Evolutionary conservation across 2,113 vertebrate species (phyloP).

Genomic region (Balaeniceps rex): DNA sequence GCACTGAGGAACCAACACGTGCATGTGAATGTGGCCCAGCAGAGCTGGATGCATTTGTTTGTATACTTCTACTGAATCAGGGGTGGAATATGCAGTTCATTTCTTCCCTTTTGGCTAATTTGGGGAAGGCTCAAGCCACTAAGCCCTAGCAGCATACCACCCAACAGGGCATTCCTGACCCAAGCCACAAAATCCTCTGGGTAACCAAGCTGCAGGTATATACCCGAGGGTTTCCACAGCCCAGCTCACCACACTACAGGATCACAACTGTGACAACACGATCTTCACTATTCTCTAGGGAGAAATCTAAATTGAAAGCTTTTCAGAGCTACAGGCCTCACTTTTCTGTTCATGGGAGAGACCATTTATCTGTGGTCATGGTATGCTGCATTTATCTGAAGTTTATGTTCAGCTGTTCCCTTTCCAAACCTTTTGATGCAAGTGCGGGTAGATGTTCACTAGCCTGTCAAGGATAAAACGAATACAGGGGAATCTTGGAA

Average conservation of each 20-base stretch:
- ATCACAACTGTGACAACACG: neutral
- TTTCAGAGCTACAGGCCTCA: neutral
- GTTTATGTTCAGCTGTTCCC: neutral
- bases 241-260: neutral
- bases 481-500: constrained; percentile 23
- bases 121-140: neutral
- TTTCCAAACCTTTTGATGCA: constrained; percentile 10
- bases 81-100: neutral
- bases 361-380: neutral
- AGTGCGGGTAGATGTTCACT: neutral
- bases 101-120: neutral
- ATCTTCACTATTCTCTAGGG: neutral
- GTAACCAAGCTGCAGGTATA: neutral
- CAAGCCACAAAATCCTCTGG: neutral
- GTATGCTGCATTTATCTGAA: neutral
- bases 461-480: neutral
- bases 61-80: neutral
- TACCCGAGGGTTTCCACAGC: neutral
- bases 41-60: neutral
- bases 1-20: constrained; percentile 9
- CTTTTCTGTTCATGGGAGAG: neutral
- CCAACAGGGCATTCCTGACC: neutral
- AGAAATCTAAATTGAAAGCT: neutral
- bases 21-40: neutral
- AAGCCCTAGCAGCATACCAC: neutral